phyloP scores from a whole-genome alignment of 2,113 vertebrate species.

The Dicentrarchus labrax region DNA sequence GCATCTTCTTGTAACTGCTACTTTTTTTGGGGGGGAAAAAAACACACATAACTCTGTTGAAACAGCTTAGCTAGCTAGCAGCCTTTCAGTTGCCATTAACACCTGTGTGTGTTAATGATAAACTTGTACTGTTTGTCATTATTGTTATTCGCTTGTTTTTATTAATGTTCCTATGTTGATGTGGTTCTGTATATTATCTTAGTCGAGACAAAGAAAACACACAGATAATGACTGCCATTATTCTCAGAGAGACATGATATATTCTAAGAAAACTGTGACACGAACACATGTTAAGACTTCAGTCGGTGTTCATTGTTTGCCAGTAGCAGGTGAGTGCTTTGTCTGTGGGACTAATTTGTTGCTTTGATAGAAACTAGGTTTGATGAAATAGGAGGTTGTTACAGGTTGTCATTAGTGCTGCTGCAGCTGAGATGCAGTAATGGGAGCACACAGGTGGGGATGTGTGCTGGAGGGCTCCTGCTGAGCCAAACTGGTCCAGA shows the following conservation, averaged over 20 bases:
- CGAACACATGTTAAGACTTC: slow-evolving; percentile 31
- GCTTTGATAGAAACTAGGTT: slow-evolving; percentile 78
- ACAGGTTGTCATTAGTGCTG: slow-evolving; percentile 73
- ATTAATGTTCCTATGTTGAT: not conserved
- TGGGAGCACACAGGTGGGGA: slow-evolving; percentile 77
- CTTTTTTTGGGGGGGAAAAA: not conserved
- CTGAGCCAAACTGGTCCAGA: slow-evolving; percentile 60
- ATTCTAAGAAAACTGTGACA: slow-evolving; percentile 19
- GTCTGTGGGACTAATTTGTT: slow-evolving; percentile 61
- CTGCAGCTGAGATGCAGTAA: slow-evolving; percentile 78
- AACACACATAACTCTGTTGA: not conserved
- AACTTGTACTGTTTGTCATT: not conserved
- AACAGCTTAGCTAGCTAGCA: not conserved
- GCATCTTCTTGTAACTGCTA: not conserved
- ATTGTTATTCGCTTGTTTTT: slow-evolving; percentile 2
- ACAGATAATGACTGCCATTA: slow-evolving; percentile 33
- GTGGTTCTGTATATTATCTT: not conserved
- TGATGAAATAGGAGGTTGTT: slow-evolving; percentile 82
- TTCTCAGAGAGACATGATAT: slow-evolving; percentile 30
- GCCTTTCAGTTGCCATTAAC: not conserved
- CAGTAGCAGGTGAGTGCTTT: slow-evolving; percentile 58
- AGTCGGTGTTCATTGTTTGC: slow-evolving; percentile 25
- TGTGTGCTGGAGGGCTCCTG: slow-evolving; percentile 55
- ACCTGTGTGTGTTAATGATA: not conserved
- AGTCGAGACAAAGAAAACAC: slow-evolving; percentile 24